These are phyloP conservation scores for Pluvianellus socialis DNA, from an alignment of 2,113 vertebrate genomes.

Conservation along the genomic window DNA sequence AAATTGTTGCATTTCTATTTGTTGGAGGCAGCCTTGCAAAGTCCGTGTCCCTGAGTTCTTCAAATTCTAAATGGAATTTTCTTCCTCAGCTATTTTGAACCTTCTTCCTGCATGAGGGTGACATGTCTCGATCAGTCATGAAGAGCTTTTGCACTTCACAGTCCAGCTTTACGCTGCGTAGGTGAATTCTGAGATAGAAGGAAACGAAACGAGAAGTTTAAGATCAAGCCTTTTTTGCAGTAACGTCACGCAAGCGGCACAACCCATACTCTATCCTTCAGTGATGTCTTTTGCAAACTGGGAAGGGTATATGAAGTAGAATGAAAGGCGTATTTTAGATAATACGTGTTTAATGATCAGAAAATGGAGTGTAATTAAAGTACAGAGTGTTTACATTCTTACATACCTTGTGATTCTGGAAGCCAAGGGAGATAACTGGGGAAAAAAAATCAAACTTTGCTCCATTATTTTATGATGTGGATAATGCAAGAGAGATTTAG, in stretches of 20 bases:
- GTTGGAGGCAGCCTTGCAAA: background rate
- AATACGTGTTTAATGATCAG: background rate
- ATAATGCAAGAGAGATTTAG: background rate
- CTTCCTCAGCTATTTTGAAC: background rate
- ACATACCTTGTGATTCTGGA: background rate
- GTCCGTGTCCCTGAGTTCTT: background rate
- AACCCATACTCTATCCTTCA: background rate
- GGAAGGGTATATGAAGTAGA: background rate
- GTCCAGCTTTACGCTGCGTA: background rate
- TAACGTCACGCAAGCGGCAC: background rate
- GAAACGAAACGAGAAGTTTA: background rate
- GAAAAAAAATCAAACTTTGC: background rate
- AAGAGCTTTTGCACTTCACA: constrained; percentile 8
- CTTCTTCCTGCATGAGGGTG: background rate
- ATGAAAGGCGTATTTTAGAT: background rate
- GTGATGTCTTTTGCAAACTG: background rate
- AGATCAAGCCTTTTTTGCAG: background rate
- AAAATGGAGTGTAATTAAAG: background rate
- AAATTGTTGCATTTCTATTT: background rate
- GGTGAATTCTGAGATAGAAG: background rate
- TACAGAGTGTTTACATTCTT: background rate
- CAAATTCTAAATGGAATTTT: background rate
- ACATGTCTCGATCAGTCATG: background rate
- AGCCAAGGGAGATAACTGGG: background rate
- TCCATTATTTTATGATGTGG: background rate